Base-by-base conservation (phyloP, 2,888 invertebrate genomes). In the Ophion costatus region DNA sequence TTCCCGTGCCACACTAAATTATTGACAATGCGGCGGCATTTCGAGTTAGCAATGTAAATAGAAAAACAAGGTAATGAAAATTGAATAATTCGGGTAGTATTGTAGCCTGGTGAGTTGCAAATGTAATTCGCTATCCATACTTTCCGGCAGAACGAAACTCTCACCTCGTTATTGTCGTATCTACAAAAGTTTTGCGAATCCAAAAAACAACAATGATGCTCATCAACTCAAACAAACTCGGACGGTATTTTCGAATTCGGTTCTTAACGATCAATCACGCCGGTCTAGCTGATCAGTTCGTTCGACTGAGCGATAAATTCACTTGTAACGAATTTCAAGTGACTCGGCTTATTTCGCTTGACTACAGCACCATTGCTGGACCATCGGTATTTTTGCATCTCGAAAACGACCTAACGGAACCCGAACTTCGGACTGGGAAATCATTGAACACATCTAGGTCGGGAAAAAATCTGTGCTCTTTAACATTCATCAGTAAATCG, bases 251-350 rank as follows among this genome's bases (percentile, higher is more conserved):
- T 24, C 6, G 20, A 10, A 14, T n/a, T 22, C 63, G 56, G 9
- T 33, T 20, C 7, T 51, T 51, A 57, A 33, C 66, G 42, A 9
- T 69, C 57, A 64, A 57, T 80, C 38, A 66, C 64, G 64, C 64
- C 76, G 24, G 45, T 20, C n/a, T 70, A 45, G 9, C 7, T 79
- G 7, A 67, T 73, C 59, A 51, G 63, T 38, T 67, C 70, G 78
- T 84, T 84, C 80, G 67, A 70, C 61, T 69, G 80, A 57, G 77
- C 84, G 56, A 67, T 67, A 67, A 22, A 59, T 75, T 38, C 38
- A 59, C 17, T 24, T 14, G 74, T 77, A 84, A 77, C 73, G 84
- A 82, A 84, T 80, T 86, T 76, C 56, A 73, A 70, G 45, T 67
- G 76, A 57, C 69, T 71, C 67, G 67, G 33, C 42, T 67, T 20